These are phyloP conservation scores for Triplophysa dalaica DNA, from an alignment of 2,113 vertebrate species.

Conservation along the genomic window DNA sequence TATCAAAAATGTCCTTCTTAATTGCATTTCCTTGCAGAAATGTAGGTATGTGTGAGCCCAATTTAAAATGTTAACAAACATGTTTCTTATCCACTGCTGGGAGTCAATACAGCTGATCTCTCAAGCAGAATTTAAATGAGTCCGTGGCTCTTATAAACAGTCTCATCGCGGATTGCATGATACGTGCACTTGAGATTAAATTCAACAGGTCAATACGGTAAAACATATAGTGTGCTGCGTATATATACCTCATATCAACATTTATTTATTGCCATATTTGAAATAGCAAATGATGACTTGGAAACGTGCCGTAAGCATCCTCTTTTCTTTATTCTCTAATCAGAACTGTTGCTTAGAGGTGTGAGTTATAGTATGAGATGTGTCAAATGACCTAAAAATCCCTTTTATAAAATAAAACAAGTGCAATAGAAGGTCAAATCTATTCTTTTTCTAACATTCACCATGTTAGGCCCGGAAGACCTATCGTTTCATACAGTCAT, in stretches of 20 bases:
- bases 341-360: no score
- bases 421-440: no score
- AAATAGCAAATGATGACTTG: no score
- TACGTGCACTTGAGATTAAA: conserved; percentile 65
- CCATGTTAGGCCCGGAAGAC: no score
- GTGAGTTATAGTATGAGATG: no score
- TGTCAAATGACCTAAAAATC: no score
- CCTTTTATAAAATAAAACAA: no score
- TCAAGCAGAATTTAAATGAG: conserved; percentile 72
- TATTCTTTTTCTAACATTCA: no score
- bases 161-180: conserved; percentile 70
- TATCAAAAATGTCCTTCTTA: conserved; percentile 25
- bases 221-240: conserved; percentile 59
- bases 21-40: conserved; percentile 48
- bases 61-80: conserved; percentile 79
- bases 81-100: conserved; percentile 73
- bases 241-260: conserved; percentile 47
- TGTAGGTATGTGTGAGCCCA: conserved; percentile 66
- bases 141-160: conserved; percentile 56
- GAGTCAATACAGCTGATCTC: conserved; percentile 70
- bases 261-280: background rate
- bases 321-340: no score
- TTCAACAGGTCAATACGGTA: conserved; percentile 74
- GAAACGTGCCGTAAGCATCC: no score
- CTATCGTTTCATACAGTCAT: no score